phyloP scores from a whole-genome alignment of 2,888 invertebrate genomes.

The Xanthorhoe designata region DNA sequence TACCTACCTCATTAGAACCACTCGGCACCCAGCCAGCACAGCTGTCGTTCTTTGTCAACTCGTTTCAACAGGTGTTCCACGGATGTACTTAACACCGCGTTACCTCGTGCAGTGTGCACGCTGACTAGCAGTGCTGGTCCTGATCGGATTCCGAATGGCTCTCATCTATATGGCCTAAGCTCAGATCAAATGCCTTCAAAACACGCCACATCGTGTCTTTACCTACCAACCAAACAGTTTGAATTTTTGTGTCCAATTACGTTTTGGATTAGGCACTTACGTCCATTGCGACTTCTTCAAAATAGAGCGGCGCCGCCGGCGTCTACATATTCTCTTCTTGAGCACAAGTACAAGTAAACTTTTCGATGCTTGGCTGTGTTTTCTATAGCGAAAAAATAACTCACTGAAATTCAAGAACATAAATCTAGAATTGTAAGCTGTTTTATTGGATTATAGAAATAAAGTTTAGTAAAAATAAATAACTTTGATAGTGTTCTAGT shows the following conservation, averaged over 20 bases:
- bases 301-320: too few species aligned
- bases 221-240: too few species aligned
- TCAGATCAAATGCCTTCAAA: too few species aligned
- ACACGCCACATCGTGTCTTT: too few species aligned
- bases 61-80: too few species aligned
- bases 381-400: not conserved
- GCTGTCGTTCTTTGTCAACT: not conserved
- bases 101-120: too few species aligned
- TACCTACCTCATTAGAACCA: not conserved
- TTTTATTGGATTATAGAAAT: not conserved
- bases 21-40: not conserved
- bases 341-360: not conserved
- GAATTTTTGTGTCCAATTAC: not conserved
- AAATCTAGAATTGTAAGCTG: constrained; percentile 7
- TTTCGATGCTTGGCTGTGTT: not conserved
- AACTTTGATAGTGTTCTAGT: constrained; percentile 1
- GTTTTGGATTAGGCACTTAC: not conserved
- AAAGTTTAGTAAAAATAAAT: constrained; percentile 5
- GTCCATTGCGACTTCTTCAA: not conserved
- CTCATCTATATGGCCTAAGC: too few species aligned
- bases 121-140: too few species aligned
- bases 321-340: too few species aligned
- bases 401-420: constrained; percentile 5
- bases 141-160: too few species aligned
- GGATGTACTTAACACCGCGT: too few species aligned